These are phyloP conservation scores for Apoda limacodes DNA, from an alignment of 2,888 invertebrate genomes.

Conservation along the genomic window DNA sequence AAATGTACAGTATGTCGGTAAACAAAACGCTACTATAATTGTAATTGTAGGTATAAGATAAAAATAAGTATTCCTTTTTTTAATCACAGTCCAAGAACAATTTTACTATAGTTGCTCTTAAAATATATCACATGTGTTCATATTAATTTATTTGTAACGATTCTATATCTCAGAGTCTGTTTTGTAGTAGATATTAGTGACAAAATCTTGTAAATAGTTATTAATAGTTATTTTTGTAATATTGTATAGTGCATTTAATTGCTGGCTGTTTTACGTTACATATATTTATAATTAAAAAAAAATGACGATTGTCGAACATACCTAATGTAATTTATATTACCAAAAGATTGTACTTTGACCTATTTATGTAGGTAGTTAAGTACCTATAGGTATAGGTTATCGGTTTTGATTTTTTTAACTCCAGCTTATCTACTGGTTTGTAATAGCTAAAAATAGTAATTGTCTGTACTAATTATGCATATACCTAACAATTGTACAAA, in stretches of 20 bases:
- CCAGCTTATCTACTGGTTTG: conserved; percentile 25
- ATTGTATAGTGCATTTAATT: conserved; percentile 64
- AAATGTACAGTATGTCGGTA: too few relatives aligned
- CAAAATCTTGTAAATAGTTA: conserved; percentile 52
- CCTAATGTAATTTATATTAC: too few relatives aligned
- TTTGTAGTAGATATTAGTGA: conserved; percentile 29
- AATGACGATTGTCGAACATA: too few relatives aligned
- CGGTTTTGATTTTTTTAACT: conserved; percentile 33
- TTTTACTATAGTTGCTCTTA: conserved; percentile 30
- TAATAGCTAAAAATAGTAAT: conserved; percentile 25
- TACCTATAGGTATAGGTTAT: too few relatives aligned
- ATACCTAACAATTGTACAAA: conserved; percentile 65
- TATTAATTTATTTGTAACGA: conserved; percentile 45
- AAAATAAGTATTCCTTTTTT: conserved; percentile 47
- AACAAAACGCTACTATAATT: too few relatives aligned
- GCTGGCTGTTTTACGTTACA: conserved; percentile 58
- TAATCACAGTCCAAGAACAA: conserved; percentile 29
- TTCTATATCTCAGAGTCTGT: conserved; percentile 30
- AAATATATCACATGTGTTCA: conserved; percentile 37
- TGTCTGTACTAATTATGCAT: conserved; percentile 54
- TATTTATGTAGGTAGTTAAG: too few relatives aligned
- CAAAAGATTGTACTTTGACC: too few relatives aligned
- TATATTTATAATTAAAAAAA: conserved; percentile 42
- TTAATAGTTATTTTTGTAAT: conserved; percentile 51
- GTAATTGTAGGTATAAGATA: conserved; percentile 35